Conservation (phyloP, 2,888 invertebrate genomes). For the Brassicogethes aeneus region DNA sequence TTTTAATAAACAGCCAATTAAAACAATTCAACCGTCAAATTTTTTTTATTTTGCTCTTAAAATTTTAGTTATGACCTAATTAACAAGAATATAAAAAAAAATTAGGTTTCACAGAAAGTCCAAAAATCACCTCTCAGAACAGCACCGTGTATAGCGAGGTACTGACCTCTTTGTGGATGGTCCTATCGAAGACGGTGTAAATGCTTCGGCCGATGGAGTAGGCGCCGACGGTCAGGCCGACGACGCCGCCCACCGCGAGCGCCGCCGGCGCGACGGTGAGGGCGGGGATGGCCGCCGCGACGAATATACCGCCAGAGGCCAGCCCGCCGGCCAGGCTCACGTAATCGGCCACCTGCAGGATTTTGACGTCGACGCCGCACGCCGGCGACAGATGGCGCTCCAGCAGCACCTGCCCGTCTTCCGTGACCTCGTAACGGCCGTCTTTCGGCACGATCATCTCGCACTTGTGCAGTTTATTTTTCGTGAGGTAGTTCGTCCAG, state of each 20-base stretch:
- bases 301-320: conserved; percentile 45
- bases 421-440: conserved; percentile 32
- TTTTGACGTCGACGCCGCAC: conserved; percentile 25
- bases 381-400: conserved; percentile 31
- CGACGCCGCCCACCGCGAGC: conserved; percentile 36
- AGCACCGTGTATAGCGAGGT: neutral
- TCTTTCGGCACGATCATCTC: conserved; percentile 46
- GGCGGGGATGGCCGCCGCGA: conserved; percentile 45
- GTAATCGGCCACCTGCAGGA: conserved; percentile 28
- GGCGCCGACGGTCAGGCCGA: conserved; percentile 33
- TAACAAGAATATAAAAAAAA: too few species aligned
- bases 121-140: too few species aligned
- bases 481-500: conserved; percentile 46
- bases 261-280: conserved; percentile 43
- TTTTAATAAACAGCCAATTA: too few species aligned
- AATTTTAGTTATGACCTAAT: too few species aligned
- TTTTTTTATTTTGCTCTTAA: too few species aligned
- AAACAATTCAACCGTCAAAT: too few species aligned
- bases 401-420: conserved; percentile 23
- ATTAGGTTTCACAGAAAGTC: too few species aligned
- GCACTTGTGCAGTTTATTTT: conserved; percentile 48
- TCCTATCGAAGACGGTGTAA: conserved; percentile 43
- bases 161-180: conserved; percentile 44
- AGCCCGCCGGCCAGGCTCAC: conserved; percentile 27
- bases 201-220: conserved; percentile 47